A percentile compares a stretch with the other conserved stretches of the same genome.
These are phyloP conservation scores for Poecilia gillii DNA, from an alignment of 2,797 vertebrate species.

Conservation along the genomic window DNA sequence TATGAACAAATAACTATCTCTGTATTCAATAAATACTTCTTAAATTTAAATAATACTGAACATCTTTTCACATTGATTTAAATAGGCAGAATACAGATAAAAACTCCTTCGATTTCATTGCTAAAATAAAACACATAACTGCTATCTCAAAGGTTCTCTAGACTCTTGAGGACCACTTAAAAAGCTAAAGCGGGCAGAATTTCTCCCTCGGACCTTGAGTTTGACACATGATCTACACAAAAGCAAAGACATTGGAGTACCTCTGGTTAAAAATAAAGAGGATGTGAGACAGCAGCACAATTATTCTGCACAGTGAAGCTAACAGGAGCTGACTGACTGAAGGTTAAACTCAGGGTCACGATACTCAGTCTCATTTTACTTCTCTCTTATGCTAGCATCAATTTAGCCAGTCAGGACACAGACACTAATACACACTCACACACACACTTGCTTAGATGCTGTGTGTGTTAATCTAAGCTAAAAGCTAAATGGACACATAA, in stretches of 20 bases:
- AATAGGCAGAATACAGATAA: too few species aligned
- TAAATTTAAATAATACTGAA: too few species aligned
- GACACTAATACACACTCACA: slow-evolving; percentile 33
- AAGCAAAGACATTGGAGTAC: slow-evolving; percentile 2
- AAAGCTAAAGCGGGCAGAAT: too few species aligned
- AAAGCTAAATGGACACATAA: slow-evolving; percentile 84
- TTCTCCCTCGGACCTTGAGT: too few species aligned
- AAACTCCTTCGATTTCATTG: too few species aligned
- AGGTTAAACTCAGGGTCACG: slow-evolving; percentile 35
- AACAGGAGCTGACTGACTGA: slow-evolving; percentile 21
- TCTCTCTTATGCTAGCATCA: slow-evolving; percentile 26
- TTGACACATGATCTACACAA: not conserved
- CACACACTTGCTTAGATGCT: slow-evolving; percentile 27
- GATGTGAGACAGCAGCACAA: slow-evolving; percentile 4
- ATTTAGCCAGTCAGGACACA: slow-evolving; percentile 30
- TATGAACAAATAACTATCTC: too few species aligned
- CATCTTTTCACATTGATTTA: too few species aligned
- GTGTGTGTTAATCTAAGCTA: slow-evolving; percentile 81
- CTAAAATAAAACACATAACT: too few species aligned
- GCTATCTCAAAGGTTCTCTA: too few species aligned
- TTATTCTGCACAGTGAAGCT: not conserved
- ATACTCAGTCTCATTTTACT: slow-evolving; percentile 29
- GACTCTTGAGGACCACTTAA: too few species aligned
- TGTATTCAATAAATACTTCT: too few species aligned
- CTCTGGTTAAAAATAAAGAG: not conserved